Evolutionary conservation across 1,140 invertebrate species (phyloP), one percentile per base, ranked within the genome.

Genomic region (Drosophila triauraria): DNA sequence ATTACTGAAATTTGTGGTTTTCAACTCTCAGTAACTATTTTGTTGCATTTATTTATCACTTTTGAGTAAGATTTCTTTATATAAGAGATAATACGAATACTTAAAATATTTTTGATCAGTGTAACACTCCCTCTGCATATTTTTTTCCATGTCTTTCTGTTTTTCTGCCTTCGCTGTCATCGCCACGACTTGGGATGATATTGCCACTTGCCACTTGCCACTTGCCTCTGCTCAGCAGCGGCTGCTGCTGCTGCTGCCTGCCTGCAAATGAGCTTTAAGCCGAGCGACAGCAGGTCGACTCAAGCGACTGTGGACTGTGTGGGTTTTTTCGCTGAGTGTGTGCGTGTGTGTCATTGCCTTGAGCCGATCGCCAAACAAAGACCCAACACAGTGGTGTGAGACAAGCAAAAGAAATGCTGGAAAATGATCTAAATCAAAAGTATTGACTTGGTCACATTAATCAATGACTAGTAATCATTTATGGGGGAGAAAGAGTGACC

Each of bases 141-240:
- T 8, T 13, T 20, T 30, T 8, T 44, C 12, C 32, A 23, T 43
- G 64, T 25, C 46, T 50, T 48, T 46, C n/a, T 48, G 35, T 44
- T 56, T 58, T n/a, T 48, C 44, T 78, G 70, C 61, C 43, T 32
- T 42, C 13, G 35, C 54, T 59, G 65, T 71, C 67, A 58, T 71
- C 51, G 67, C 35, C 30, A 38, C 64, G 60, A 70, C 68, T 75
- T 74, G 57, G 51, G 50, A 48, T 87, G 80, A 88, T 87, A 88
- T 83, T 84, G 84, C 83, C 84, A 87, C 84, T 88, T 85, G 80
- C 80, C 51, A 30, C n/a, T 32, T 43, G 42, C 80, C 51, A 30
- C n/a, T 32, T 43, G 42, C 51, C 51, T 15, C 32, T 38, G 51
- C 17, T 54, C 44, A 13, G 20, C 51, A 40, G 32, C 65, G 25